phyloP scores from a whole-genome alignment of 2,797 vertebrate genomes.

The Hoplostethus atlanticus region DNA sequence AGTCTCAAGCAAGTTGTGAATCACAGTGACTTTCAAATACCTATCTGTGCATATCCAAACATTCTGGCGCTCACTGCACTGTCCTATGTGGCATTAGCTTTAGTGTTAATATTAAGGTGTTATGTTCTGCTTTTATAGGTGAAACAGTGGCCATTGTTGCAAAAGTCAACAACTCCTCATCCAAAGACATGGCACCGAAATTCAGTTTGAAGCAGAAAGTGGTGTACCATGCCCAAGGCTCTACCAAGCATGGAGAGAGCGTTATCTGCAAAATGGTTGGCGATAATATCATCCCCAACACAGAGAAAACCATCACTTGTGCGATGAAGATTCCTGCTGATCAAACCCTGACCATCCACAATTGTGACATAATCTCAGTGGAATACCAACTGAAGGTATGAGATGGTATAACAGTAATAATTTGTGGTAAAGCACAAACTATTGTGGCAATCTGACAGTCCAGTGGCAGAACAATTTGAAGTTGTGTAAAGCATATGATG shows the following conservation, averaged over 20 bases:
- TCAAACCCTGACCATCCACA: slow-evolving; percentile 83
- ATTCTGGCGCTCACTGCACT: not conserved
- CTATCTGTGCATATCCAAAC: not conserved
- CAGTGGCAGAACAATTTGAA: not conserved
- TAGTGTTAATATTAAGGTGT: not conserved
- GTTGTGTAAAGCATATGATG: not conserved
- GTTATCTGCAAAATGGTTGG: slow-evolving; percentile 84
- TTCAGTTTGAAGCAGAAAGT: slow-evolving; percentile 86
- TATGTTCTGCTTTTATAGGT: slow-evolving; percentile 79
- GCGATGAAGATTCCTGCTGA: slow-evolving; percentile 86
- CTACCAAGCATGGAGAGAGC: slow-evolving; percentile 80
- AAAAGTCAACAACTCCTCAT: slow-evolving; percentile 93
- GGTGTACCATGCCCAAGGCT: slow-evolving; percentile 85
- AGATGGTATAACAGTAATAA: not conserved
- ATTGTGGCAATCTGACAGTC: not conserved
- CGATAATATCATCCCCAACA: slow-evolving; percentile 83
- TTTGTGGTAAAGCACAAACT: not conserved
- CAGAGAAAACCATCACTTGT: slow-evolving; percentile 84
- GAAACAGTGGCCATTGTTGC: slow-evolving; percentile 90
- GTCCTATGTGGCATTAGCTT: not conserved
- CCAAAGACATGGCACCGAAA: slow-evolving; percentile 89
- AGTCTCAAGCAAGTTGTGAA: slow-evolving; percentile 70
- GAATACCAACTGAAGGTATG: slow-evolving; percentile 90
- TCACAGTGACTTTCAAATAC: no score
- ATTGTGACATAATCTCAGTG: slow-evolving; percentile 92